phyloP scores from a whole-genome alignment of 2,113 vertebrate species.

The Zosterops hypoxanthus region DNA sequence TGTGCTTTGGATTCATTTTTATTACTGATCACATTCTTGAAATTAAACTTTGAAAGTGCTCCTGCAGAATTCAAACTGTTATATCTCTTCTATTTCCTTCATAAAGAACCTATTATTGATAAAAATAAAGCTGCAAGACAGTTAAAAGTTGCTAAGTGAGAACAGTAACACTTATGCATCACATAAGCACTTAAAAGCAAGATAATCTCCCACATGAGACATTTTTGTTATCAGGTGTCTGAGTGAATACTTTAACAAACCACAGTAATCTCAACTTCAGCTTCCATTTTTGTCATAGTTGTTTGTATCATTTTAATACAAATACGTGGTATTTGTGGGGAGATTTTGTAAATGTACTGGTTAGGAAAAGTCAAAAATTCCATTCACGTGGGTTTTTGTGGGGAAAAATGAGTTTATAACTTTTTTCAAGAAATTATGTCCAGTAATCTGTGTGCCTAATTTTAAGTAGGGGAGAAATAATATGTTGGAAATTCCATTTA shows the following conservation, averaged over 20 bases:
- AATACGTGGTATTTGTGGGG: neutral
- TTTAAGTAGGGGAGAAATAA: neutral
- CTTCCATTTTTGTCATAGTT: neutral
- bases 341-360: neutral
- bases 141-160: neutral
- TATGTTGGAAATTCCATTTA: neutral
- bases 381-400: fast-evolving
- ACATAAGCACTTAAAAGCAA: neutral
- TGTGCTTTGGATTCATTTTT: neutral
- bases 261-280: neutral
- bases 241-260: neutral
- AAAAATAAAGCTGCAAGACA: neutral
- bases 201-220: neutral
- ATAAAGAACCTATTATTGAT: neutral
- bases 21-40: neutral
- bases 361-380: neutral
- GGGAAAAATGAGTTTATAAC: neutral
- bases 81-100: neutral
- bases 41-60: neutral
- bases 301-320: neutral
- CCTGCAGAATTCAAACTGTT: neutral
- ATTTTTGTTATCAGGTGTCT: neutral
- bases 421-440: neutral
- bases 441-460: neutral
- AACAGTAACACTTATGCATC: neutral